Evolutionary conservation across 2,113 vertebrate genomes (phyloP).

Genomic region (Corythornis vintsioides): DNA sequence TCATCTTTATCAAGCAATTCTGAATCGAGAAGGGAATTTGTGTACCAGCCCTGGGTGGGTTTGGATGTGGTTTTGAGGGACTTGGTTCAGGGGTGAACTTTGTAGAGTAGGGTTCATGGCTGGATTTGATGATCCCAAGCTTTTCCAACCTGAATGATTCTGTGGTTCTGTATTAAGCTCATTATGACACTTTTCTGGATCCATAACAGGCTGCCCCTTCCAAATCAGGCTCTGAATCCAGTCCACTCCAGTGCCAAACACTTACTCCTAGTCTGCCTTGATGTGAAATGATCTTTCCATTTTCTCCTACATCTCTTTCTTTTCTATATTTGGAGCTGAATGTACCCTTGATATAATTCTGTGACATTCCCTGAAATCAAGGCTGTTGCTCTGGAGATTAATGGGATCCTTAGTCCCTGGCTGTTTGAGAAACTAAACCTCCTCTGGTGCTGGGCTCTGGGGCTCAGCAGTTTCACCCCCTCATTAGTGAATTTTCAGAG

Average conservation of each 20-base stretch:
- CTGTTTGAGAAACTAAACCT: background rate
- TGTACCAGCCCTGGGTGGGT: background rate
- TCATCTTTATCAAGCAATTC: background rate
- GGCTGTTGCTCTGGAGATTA: background rate
- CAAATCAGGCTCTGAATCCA: background rate
- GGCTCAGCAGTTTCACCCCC: background rate
- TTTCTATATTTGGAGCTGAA: background rate
- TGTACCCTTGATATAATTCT: background rate
- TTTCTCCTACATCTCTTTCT: background rate
- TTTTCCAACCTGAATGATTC: no score
- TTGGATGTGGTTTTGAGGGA: no score
- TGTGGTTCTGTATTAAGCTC: background rate
- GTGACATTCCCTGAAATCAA: background rate
- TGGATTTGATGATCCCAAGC: no score
- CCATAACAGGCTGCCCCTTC: background rate
- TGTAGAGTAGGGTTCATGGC: no score
- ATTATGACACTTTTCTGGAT: background rate
- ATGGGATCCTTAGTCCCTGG: background rate
- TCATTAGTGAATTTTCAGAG: background rate
- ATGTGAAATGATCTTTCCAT: background rate
- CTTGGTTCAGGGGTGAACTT: no score
- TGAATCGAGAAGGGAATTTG: background rate
- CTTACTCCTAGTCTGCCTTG: background rate
- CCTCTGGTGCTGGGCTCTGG: background rate
- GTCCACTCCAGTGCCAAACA: accelerated